phyloP scores from a whole-genome alignment of 2,113 vertebrate genomes.

The Xerus inauris region DNA sequence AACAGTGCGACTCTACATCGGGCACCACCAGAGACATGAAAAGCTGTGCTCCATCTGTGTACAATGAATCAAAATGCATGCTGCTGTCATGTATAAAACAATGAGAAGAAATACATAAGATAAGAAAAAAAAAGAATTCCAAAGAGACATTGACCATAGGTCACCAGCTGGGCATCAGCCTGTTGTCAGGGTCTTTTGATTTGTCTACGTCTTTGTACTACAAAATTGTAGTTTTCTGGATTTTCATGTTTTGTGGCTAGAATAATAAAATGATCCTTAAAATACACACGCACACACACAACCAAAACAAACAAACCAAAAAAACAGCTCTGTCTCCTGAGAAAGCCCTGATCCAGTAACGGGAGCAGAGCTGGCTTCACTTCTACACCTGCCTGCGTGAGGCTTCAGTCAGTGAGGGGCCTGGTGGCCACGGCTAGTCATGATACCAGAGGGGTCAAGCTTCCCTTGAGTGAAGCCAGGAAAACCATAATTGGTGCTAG shows the following conservation, averaged over 20 bases:
- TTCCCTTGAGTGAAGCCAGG: not conserved
- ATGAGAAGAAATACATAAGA: too few species aligned
- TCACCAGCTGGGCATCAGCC: not conserved
- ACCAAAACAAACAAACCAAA: too few species aligned
- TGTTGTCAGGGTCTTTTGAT: not conserved
- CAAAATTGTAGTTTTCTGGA: not conserved
- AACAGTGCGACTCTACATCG: too few species aligned
- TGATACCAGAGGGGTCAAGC: not conserved
- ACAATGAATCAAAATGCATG: too few species aligned
- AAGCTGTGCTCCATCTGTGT: too few species aligned
- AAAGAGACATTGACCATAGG: not conserved
- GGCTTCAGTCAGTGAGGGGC: not conserved
- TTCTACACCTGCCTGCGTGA: not conserved
- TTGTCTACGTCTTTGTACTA: not conserved
- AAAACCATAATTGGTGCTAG: not conserved
- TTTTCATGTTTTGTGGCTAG: not conserved
- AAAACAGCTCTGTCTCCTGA: not conserved
- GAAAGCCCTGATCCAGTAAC: not conserved
- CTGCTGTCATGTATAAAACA: too few species aligned
- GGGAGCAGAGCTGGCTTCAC: not conserved
- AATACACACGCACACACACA: too few species aligned
- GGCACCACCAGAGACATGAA: too few species aligned
- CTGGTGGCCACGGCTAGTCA: not conserved
- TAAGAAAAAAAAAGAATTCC: too few species aligned
- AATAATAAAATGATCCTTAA: not conserved